phyloP scores from a whole-genome alignment of 2,888 invertebrate genomes.

The Priocnemis perturbator region DNA sequence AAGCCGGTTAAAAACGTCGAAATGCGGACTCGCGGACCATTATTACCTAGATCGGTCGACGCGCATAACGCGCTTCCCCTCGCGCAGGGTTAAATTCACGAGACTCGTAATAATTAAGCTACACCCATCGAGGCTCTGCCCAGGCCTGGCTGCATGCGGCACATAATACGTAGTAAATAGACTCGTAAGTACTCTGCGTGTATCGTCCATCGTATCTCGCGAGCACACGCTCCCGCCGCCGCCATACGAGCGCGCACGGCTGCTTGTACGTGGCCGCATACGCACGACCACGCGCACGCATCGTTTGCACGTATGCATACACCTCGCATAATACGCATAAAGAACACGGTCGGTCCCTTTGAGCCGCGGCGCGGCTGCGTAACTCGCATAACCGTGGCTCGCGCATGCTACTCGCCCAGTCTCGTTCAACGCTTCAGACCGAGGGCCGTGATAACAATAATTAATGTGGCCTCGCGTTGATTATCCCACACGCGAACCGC shows the following conservation, averaged over 20 bases:
- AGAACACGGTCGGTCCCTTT: constrained; percentile 46
- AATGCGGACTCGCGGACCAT: no score
- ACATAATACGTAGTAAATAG: constrained; percentile 55
- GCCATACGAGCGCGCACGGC: background rate
- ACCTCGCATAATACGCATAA: background rate
- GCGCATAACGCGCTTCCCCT: constrained; percentile 9
- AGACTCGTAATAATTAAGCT: constrained; percentile 30
- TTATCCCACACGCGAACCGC: constrained; percentile 65
- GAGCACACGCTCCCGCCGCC: background rate
- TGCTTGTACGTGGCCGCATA: no score
- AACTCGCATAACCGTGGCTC: constrained; percentile 41
- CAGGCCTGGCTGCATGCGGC: no score
- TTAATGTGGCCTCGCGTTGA: constrained; percentile 68
- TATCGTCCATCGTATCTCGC: constrained; percentile 57
- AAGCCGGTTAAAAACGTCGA: no score
- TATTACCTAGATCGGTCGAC: background rate
- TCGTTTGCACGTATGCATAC: background rate
- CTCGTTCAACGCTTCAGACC: constrained; percentile 63
- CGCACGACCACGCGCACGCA: background rate
- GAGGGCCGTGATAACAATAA: constrained; percentile 66
- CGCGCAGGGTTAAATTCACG: constrained; percentile 10
- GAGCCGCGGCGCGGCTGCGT: constrained; percentile 40
- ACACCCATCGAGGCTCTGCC: constrained; percentile 6
- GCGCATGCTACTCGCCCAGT: constrained; percentile 37
- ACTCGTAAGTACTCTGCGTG: constrained; percentile 52